Evolutionary conservation across 2,888 invertebrate species (phyloP).

Genomic region (Tiphia femorata): DNA sequence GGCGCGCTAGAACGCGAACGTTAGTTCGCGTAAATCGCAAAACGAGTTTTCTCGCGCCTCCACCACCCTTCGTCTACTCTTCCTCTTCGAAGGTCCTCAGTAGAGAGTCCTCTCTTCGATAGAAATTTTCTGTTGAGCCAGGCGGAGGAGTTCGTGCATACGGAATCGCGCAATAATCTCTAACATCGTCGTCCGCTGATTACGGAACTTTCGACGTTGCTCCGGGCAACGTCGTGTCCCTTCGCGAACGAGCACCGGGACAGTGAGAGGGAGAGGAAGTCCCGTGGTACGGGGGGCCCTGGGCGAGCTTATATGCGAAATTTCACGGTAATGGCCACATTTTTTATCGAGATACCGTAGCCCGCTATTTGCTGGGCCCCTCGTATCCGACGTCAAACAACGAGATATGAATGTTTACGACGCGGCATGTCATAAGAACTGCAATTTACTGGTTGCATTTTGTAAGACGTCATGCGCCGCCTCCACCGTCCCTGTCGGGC

Average conservation of each 20-base stretch:
- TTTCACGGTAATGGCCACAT: conserved; percentile 25
- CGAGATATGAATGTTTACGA: conserved; percentile 47
- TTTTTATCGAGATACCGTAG: conserved; percentile 32
- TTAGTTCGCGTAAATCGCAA: no score
- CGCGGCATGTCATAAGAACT: conserved; percentile 26
- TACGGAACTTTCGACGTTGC: conserved; percentile 8
- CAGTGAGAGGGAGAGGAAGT: background rate
- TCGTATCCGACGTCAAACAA: conserved; percentile 26
- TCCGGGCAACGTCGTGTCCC: conserved; percentile 10
- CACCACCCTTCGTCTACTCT: no score
- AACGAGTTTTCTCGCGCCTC: no score
- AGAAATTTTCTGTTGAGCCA: background rate
- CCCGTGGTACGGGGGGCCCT: background rate
- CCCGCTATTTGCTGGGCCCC: conserved; percentile 2
- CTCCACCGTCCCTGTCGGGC: conserved; percentile 7
- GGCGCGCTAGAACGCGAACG: no score
- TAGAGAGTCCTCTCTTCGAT: no score
- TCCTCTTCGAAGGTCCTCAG: no score
- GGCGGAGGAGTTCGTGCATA: background rate
- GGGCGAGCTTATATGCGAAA: conserved; percentile 21
- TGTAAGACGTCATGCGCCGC: conserved; percentile 30
- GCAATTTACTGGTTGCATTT: conserved; percentile 40
- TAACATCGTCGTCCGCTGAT: conserved; percentile 17
- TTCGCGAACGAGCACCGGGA: background rate
- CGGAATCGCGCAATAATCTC: conserved; percentile 13